Evolutionary conservation across 2,797 vertebrate species (phyloP).

Genomic region (Carapus acus): DNA sequence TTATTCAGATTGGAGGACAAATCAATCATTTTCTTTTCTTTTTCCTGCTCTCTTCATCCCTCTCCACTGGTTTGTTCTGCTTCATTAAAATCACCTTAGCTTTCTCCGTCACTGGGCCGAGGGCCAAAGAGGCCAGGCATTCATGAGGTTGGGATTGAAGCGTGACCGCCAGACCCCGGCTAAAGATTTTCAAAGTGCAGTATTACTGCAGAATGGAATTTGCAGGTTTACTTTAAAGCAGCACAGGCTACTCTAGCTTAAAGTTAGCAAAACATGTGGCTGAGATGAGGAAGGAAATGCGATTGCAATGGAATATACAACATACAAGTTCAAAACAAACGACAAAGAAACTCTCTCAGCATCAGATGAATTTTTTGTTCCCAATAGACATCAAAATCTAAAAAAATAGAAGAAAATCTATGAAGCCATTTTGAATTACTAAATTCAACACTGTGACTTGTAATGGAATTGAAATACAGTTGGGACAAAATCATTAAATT

Average conservation of each 20-base stretch:
- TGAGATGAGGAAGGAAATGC: too few species aligned
- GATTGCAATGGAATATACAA: too few species aligned
- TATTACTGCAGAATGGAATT: slow-evolving; percentile 23
- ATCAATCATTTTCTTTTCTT: slow-evolving; percentile 33
- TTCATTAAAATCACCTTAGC: slow-evolving; percentile 51
- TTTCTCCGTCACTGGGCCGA: slow-evolving; percentile 22
- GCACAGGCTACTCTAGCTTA: slow-evolving; percentile 1
- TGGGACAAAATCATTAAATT: too few species aligned
- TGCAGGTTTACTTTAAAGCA: slow-evolving; percentile 4
- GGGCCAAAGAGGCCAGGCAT: slow-evolving; percentile 33
- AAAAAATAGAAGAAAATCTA: too few species aligned
- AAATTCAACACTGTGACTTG: too few species aligned
- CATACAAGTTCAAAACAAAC: too few species aligned
- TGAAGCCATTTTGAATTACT: too few species aligned
- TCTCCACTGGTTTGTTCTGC: slow-evolving; percentile 51
- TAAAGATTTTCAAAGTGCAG: slow-evolving; percentile 36
- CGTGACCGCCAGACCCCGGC: slow-evolving; percentile 28
- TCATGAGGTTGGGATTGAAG: slow-evolving; percentile 52
- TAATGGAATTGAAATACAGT: too few species aligned
- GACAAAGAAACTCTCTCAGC: too few species aligned
- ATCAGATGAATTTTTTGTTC: too few species aligned
- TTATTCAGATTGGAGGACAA: slow-evolving; percentile 20
- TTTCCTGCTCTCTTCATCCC: slow-evolving; percentile 17
- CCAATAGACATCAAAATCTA: too few species aligned
- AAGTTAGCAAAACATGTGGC: slow-evolving; percentile 5